These are phyloP conservation scores for Athripsodes cinereus DNA, from an alignment of 2,888 invertebrate species.

Conservation along the genomic window DNA sequence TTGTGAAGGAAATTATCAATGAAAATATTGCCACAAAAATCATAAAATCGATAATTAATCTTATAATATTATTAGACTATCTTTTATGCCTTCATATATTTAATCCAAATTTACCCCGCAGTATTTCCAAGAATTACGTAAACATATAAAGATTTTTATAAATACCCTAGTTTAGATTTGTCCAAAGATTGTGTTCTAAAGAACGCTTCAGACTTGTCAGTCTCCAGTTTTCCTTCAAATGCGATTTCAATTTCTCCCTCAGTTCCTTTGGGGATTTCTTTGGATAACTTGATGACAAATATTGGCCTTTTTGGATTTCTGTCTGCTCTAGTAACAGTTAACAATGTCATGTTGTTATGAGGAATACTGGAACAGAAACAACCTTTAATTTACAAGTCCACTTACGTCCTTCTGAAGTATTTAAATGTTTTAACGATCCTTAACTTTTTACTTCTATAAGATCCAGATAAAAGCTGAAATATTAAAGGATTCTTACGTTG, in stretches of 20 bases:
- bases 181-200: conserved; percentile 61
- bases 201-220: conserved; percentile 59
- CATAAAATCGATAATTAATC: too few relatives aligned
- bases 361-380: too few relatives aligned
- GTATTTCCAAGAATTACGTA: too few relatives aligned
- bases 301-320: conserved; percentile 57
- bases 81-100: background rate
- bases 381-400: too few relatives aligned
- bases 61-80: background rate
- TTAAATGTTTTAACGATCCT: too few relatives aligned
- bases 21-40: too few relatives aligned
- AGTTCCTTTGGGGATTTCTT: conserved; percentile 49
- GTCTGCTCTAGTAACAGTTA: conserved; percentile 30
- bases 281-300: conserved; percentile 54
- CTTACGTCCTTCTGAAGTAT: too few relatives aligned
- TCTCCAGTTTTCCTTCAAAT: conserved; percentile 61
- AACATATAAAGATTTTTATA: background rate
- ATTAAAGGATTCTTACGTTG: conserved; percentile 30
- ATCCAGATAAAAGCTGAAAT: too few relatives aligned
- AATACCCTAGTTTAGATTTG: conserved; percentile 7
- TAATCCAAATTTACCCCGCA: background rate
- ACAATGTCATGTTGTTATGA: conserved; percentile 30
- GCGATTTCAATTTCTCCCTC: conserved; percentile 57
- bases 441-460: too few relatives aligned
- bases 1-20: too few relatives aligned